Base-by-base conservation (phyloP, 2,797 vertebrate genomes). In the Austrolebias charrua region DNA sequence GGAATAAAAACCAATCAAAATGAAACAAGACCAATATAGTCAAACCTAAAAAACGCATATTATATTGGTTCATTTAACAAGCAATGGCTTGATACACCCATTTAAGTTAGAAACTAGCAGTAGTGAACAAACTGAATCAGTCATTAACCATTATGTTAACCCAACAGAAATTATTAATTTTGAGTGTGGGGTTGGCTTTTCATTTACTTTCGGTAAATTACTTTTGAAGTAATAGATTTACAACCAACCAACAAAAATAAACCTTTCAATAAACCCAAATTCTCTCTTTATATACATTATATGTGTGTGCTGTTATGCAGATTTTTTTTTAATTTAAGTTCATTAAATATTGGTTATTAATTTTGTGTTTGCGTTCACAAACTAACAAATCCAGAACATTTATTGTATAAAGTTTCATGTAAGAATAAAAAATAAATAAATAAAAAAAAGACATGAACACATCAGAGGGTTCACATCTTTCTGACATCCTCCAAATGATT, bases 381-480 rank as follows among this genome's bases (percentile, higher is more conserved):
- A 15, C 15, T 45, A 9, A n/a, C 5, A n/a, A 7, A 45, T 38
- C 8, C 10, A 38, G 10, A 38, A 38, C 4, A 16, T 45, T 3
- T 45, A 16, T 45, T 16, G 4, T 1, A 3, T 43, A 5, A 14
- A 43, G 13, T 15, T 43, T 15, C 4, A 4, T 13, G 12, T 15
- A 5, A 14, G 29, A 45, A 18, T 13, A 6, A 6, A 29, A n/a
- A n/a, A 45, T 18, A 38, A 45, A 18, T 13, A 6, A 6, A 29
- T 8, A n/a, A 45, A 45, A 38, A 11, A 12, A 10, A 3, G 9
- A 38, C 9, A 10, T 10, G 10, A 18, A 45, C 16, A 47, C 29
- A 48, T 2, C 48, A 1, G 50, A 43, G 35, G 20, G 28, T 19
- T 47, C 4, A 45, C 35, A 33, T 81, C 52, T 70, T 69, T 52